These are phyloP conservation scores for Drosophila sp. DNA, from an alignment of 1,140 invertebrate genomes.

Conservation along the genomic window DNA sequence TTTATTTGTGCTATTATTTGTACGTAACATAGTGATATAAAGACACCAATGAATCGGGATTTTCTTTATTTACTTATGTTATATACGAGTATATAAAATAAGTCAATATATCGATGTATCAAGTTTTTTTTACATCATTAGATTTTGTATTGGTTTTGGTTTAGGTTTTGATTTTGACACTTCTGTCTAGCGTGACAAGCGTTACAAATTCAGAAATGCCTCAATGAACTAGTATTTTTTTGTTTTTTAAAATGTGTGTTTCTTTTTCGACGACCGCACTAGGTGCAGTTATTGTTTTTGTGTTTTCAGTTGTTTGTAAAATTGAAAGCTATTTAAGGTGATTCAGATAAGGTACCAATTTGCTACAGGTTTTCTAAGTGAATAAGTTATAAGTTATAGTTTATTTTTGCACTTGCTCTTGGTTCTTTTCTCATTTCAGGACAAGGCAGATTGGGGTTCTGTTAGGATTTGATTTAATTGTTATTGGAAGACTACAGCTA, in stretches of 20 bases:
- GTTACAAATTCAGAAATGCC: conserved; percentile 18
- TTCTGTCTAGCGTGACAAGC: conserved; percentile 25
- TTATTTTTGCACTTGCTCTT: conserved; percentile 32
- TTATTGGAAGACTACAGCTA: conserved; percentile 77
- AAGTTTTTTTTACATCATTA: no score
- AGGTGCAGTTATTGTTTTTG: conserved; percentile 37
- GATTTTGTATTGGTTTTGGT: no score
- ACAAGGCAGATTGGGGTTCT: conserved; percentile 35
- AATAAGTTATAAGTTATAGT: conserved; percentile 27
- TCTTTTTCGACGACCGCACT: conserved; percentile 27
- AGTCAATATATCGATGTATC: no score
- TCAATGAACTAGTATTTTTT: conserved; percentile 6
- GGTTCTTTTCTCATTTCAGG: conserved; percentile 28
- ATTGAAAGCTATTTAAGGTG: conserved; percentile 69
- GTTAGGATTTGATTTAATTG: conserved; percentile 28
- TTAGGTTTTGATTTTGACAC: conserved; percentile 40
- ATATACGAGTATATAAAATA: no score
- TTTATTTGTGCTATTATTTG: no score
- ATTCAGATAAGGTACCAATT: conserved; percentile 80
- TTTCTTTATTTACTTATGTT: no score
- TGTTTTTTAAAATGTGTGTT: conserved; percentile 25
- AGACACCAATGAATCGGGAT: no score
- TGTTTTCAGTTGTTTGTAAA: conserved; percentile 42
- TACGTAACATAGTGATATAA: no score
- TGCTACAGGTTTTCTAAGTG: conserved; percentile 71